Evolutionary conservation across 2,888 invertebrate genomes (phyloP).

Genomic region (Aleiodes alternator): DNA sequence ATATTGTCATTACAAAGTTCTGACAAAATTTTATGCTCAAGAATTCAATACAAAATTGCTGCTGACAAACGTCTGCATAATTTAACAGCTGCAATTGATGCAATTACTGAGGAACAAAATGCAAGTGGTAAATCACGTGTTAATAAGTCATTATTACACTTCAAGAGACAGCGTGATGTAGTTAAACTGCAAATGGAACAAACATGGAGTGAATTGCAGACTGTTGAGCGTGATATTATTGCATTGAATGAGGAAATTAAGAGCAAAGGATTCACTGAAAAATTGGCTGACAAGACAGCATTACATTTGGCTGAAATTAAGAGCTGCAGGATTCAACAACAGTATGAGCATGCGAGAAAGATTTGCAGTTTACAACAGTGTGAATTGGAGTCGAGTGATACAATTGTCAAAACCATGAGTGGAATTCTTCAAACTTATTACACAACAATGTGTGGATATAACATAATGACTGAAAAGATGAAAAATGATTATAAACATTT

Average conservation of each 20-base stretch:
- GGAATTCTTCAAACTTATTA: constrained; percentile 79
- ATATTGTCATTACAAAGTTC: constrained; percentile 71
- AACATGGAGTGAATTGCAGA: constrained; percentile 67
- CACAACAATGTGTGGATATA: constrained; percentile 79
- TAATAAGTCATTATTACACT: constrained; percentile 69
- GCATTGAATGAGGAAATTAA: constrained; percentile 57
- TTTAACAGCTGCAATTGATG: constrained; percentile 63
- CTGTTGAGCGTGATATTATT: constrained; percentile 62
- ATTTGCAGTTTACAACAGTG: constrained; percentile 76
- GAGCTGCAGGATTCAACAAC: constrained; percentile 66
- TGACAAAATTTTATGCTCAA: constrained; percentile 72
- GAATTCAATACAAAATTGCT: constrained; percentile 71
- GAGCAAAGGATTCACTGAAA: constrained; percentile 59
- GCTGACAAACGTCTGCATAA: constrained; percentile 70
- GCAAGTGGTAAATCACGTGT: constrained; percentile 70
- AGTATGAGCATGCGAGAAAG: constrained; percentile 75
- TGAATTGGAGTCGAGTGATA: constrained; percentile 77
- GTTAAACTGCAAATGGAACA: constrained; percentile 64
- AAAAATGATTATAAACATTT: constrained; percentile 79
- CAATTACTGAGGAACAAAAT: constrained; percentile 65
- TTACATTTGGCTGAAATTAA: constrained; percentile 64
- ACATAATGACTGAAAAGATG: constrained; percentile 78
- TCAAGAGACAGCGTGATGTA: constrained; percentile 69
- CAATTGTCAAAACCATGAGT: constrained; percentile 77
- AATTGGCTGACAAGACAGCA: constrained; percentile 59